A percentile compares a stretch with the other conserved stretches of the same genome.
Conservation (phyloP, 2,888 invertebrate species). For the Ichneumoninae sp. region DNA sequence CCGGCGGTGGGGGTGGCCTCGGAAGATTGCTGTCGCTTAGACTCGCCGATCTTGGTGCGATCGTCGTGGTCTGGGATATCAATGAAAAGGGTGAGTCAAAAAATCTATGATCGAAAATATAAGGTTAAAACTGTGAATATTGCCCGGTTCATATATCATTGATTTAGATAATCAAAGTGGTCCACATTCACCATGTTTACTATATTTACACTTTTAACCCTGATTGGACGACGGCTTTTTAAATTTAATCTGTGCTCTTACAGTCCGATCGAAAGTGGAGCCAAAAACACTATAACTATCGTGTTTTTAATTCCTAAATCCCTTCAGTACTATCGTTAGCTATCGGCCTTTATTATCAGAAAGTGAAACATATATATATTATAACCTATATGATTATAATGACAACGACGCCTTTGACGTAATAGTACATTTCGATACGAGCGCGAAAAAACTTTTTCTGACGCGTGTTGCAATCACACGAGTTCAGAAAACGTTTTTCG, state of each 20-base stretch:
- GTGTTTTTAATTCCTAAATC: no score
- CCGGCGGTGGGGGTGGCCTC: conserved; percentile 95
- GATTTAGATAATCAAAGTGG: background rate
- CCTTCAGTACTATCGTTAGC: no score
- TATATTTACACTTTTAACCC: background rate
- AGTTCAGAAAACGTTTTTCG: no score
- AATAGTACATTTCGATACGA: no score
- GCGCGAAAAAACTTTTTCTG: no score
- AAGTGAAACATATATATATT: background rate
- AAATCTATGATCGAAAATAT: background rate
- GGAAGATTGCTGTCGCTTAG: conserved; percentile 91
- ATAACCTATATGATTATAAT: background rate
- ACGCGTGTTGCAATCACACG: no score
- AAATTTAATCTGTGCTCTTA: no score
- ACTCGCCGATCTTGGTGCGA: conserved; percentile 91
- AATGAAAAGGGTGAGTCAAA: conserved; percentile 90
- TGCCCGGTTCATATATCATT: background rate
- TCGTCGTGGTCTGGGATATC: conserved; percentile 95
- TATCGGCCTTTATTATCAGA: background rate
- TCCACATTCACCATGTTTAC: background rate
- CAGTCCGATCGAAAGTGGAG: no score
- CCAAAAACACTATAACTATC: no score
- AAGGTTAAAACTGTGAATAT: background rate
- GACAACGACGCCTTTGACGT: background rate
- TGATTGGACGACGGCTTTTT: no score